Evolutionary conservation across 2,797 vertebrate species (phyloP).

Genomic region (Ciconia nigra): DNA sequence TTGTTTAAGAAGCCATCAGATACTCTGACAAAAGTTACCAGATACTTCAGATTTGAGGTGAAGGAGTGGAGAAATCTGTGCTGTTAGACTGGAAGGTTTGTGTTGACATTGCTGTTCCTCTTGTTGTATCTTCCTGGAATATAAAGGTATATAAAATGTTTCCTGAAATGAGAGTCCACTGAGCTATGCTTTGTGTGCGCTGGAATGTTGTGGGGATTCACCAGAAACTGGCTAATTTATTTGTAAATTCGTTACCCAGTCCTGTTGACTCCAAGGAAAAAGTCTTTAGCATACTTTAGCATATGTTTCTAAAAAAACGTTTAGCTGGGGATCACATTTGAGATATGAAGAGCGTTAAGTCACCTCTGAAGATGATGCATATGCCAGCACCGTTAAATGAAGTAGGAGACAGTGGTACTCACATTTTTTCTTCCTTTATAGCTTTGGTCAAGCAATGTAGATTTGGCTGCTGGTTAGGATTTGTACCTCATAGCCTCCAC

Average conservation of each 20-base stretch:
- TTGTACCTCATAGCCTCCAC: rapidly evolving
- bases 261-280: background rate
- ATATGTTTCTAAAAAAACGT: too few relatives aligned
- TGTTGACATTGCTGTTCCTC: background rate
- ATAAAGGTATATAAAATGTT: background rate
- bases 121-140: background rate
- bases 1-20: background rate
- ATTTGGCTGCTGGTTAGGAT: background rate
- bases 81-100: background rate
- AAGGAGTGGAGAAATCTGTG: background rate
- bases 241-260: background rate
- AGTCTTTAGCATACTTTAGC: background rate
- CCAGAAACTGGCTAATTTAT: background rate
- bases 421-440: background rate
- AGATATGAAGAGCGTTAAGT: rapidly evolving
- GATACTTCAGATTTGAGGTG: background rate
- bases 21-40: background rate
- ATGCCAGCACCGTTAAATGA: rapidly evolving
- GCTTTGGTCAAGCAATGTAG: background rate
- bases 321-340: background rate
- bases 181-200: background rate
- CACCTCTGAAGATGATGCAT: rapidly evolving
- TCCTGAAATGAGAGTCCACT: background rate
- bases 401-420: background rate
- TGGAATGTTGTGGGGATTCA: background rate